Evolutionary conservation across 1,140 invertebrate genomes (phyloP), one percentile per base, ranked within the genome.

Genomic region (Drosophila elegans): DNA sequence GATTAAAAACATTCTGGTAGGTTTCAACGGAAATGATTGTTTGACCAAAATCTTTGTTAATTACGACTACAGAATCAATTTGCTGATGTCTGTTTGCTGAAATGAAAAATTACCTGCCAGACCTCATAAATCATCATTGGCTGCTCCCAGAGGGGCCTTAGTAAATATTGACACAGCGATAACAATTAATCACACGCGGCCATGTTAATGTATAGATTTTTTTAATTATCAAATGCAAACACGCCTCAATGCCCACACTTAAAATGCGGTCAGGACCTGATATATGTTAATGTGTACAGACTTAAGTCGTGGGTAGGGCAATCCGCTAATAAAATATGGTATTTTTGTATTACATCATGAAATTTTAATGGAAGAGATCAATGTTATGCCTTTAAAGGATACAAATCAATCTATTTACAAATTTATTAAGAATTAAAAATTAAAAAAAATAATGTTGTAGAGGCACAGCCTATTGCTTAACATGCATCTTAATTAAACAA

Each of bases 71-170:
- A 66, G 54, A 69, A 52, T 80, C 60, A 57, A 74, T 85, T 80
- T 69, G 39, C 67, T 68, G 59, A 53, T 51, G 44, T 55, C 1
- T 48, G 67, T 68, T 66, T 52, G 34, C 62, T 39, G 69, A 54
- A 63, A 56, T 48, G 57, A 36, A 41, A 42, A 54, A 49, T 55
- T 46, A 53, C 49, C 63, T 68, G 38, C 12, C 62, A 11, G 36
- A 54, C 49, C 25, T 44, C 75, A 83, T 86, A 86, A 86, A 88
- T 86, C 82, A 86, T 81, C 82, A 86, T 81, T 75, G 82, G 51
- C 44, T 51, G 49, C 46, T 38, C 41, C 34, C 64, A 45, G 39
- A 62, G 49, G 21, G 41, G 51, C 25, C 54, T 51, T 32, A 36
- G 66, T 83, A 88, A 79, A 86, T 82, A 82, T 88, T 82, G 80